A percentile compares a stretch with the other conserved stretches of the same genome.
These are phyloP conservation scores for Thrips palmi DNA, from an alignment of 1,140 invertebrate species.

Conservation along the genomic window DNA sequence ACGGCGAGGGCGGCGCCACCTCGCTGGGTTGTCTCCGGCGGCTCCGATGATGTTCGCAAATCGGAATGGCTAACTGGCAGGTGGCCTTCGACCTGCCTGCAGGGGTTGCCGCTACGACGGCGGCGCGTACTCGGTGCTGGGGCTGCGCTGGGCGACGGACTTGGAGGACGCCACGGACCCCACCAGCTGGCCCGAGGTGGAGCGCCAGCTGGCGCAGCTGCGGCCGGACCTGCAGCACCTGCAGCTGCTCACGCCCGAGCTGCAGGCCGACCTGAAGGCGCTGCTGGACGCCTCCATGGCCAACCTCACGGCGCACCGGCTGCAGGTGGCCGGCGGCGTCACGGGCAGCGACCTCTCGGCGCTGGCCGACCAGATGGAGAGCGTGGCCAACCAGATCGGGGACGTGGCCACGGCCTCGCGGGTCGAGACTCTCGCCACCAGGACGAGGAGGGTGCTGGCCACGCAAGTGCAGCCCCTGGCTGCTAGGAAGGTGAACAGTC, in stretches of 20 bases:
- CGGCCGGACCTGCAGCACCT: conserved; percentile 25
- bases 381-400: conserved; percentile 45
- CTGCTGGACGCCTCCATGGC: conserved; percentile 39
- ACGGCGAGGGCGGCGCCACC: too few relatives aligned
- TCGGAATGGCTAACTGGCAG: not conserved
- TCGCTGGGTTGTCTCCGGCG: too few relatives aligned
- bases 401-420: conserved; percentile 41
- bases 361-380: conserved; percentile 52
- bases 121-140: conserved; percentile 48
- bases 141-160: conserved; percentile 41
- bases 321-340: conserved; percentile 32
- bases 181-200: conserved; percentile 37
- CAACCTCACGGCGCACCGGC: conserved; percentile 46
- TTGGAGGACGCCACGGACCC: conserved; percentile 36
- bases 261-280: conserved; percentile 37
- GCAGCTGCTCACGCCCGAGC: conserved; percentile 31
- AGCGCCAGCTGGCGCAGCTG: conserved; percentile 27
- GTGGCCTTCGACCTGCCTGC: conserved; percentile 4
- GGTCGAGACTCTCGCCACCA: conserved; percentile 40
- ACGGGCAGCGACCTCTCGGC: conserved; percentile 48
- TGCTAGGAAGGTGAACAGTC: conserved; percentile 18
- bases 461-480: conserved; percentile 45
- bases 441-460: conserved; percentile 38
- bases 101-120: conserved; percentile 50
- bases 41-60: too few relatives aligned